Evolutionary conservation across 2,797 vertebrate genomes (phyloP).

Genomic region (Peromyscus nudipes): DNA sequence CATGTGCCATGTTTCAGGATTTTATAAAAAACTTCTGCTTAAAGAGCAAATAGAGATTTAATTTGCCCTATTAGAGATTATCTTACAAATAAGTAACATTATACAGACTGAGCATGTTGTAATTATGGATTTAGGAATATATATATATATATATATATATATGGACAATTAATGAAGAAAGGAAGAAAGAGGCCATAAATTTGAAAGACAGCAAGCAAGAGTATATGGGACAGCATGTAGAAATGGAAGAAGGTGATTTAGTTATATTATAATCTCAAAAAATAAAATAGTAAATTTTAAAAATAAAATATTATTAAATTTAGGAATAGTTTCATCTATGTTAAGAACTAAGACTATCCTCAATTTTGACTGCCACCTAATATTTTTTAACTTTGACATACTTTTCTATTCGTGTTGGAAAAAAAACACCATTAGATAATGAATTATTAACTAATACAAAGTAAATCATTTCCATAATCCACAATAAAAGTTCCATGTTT

Average conservation of each 20-base stretch:
- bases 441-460: constrained; percentile 21
- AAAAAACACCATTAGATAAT: background rate
- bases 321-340: background rate
- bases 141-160: background rate
- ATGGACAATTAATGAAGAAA: background rate
- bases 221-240: background rate
- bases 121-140: background rate
- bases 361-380: background rate
- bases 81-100: background rate
- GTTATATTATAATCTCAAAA: background rate
- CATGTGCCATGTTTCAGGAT: background rate
- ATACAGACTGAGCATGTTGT: background rate
- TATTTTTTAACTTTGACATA: background rate
- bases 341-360: background rate
- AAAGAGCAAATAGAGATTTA: background rate
- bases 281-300: background rate
- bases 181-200: background rate
- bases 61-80: background rate
- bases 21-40: background rate
- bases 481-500: background rate
- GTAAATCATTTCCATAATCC: background rate
- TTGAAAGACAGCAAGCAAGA: background rate
- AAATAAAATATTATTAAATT: background rate
- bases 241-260: too few species aligned
- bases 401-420: background rate